Percentiles rank a stretch among this genome's conserved stretches.
These are phyloP conservation scores for Monochamus alternatus DNA, from an alignment of 2,888 invertebrate species.

Conservation along the genomic window DNA sequence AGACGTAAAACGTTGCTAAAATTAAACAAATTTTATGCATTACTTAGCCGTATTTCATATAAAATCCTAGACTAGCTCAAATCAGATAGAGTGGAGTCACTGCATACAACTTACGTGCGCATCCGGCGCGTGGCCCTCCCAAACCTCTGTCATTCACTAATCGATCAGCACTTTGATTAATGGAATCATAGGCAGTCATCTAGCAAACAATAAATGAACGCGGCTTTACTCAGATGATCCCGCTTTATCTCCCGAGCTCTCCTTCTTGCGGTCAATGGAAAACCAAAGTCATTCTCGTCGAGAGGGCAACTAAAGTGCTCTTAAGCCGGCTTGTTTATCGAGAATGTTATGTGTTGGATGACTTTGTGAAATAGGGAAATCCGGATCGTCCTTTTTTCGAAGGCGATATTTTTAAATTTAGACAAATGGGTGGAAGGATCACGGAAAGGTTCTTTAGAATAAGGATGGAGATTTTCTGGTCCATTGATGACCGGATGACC, in stretches of 20 bases:
- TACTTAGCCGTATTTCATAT: neutral
- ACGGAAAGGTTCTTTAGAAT: slow-evolving; percentile 9
- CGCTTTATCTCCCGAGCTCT: slow-evolving; percentile 28
- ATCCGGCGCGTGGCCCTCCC: slow-evolving; percentile 26
- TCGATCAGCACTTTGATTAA: slow-evolving; percentile 57
- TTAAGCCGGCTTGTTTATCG: slow-evolving; percentile 36
- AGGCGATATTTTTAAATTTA: slow-evolving; percentile 14
- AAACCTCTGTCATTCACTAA: slow-evolving; percentile 60
- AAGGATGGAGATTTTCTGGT: slow-evolving; percentile 12
- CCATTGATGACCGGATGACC: slow-evolving; percentile 9
- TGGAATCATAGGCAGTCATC: slow-evolving; percentile 46
- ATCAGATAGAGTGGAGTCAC: slow-evolving; percentile 10
- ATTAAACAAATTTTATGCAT: too few species aligned
- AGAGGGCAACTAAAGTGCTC: slow-evolving; percentile 31
- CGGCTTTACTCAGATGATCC: slow-evolving; percentile 32
- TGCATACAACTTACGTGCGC: neutral
- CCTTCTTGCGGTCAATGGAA: slow-evolving; percentile 32
- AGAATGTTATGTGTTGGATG: slow-evolving; percentile 29
- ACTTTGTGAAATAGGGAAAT: slow-evolving; percentile 25
- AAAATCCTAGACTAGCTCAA: neutral
- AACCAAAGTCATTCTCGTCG: slow-evolving; percentile 34
- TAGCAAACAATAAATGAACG: slow-evolving; percentile 47
- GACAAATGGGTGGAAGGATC: slow-evolving; percentile 7
- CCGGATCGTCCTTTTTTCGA: slow-evolving; percentile 13
- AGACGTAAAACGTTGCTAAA: too few species aligned